Evolutionary conservation across 2,113 vertebrate species (phyloP).

Genomic region (Arothron firmamentum): DNA sequence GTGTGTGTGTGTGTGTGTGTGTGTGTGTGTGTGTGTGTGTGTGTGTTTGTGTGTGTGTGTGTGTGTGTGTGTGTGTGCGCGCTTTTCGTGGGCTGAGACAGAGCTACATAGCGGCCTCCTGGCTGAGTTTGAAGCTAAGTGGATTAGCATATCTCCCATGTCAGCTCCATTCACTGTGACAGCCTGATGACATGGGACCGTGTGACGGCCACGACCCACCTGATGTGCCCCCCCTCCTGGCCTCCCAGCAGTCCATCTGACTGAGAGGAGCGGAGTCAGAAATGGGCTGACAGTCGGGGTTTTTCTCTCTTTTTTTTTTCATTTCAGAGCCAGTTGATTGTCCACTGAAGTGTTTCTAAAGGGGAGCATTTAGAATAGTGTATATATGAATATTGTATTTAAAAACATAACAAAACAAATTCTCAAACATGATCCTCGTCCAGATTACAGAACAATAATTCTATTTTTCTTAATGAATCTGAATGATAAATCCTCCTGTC

Average conservation of each 20-base stretch:
- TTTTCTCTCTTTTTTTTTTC: too few relatives aligned
- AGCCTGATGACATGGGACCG: slow-evolving; percentile 70
- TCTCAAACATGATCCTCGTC: too few relatives aligned
- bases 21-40: slow-evolving; percentile 9
- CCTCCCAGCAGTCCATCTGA: slow-evolving; percentile 64
- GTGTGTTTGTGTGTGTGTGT: slow-evolving; percentile 20
- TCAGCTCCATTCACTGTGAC: slow-evolving; percentile 67
- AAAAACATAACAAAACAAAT: too few relatives aligned
- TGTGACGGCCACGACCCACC: slow-evolving; percentile 64
- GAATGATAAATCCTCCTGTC: too few relatives aligned
- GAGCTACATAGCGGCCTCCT: slow-evolving; percentile 42
- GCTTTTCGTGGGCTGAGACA: slow-evolving; percentile 27
- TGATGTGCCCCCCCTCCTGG: slow-evolving; percentile 43
- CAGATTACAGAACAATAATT: too few relatives aligned
- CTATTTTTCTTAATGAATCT: too few relatives aligned
- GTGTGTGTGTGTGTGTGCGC: slow-evolving; percentile 26
- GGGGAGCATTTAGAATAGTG: too few relatives aligned
- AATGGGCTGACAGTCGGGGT: neutral
- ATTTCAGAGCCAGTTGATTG: neutral
- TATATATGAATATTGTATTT: too few relatives aligned
- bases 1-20: slow-evolving; percentile 7
- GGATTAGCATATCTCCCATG: slow-evolving; percentile 75
- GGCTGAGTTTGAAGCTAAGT: slow-evolving; percentile 73
- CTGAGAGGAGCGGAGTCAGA: slow-evolving; percentile 3
- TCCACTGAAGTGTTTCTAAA: too few relatives aligned